These are phyloP conservation scores for Tetramorium simillimum DNA, from an alignment of 1,140 invertebrate species.

Conservation along the genomic window DNA sequence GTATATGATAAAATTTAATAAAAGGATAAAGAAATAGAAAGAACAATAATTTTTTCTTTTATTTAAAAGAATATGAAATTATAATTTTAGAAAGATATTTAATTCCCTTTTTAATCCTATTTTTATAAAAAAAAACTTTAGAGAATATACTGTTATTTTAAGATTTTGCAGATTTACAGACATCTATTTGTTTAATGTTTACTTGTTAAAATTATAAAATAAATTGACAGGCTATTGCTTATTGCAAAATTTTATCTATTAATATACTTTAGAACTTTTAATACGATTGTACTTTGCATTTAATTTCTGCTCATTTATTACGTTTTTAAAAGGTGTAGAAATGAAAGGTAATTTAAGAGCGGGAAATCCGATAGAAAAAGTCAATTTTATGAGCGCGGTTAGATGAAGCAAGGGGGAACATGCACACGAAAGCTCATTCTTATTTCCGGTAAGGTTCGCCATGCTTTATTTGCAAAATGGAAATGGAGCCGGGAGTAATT, in stretches of 20 bases:
- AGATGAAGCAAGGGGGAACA: conserved; percentile 11
- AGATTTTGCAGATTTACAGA: not conserved
- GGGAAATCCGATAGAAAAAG: not conserved
- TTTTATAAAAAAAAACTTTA: not conserved
- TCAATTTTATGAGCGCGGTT: conserved; percentile 18
- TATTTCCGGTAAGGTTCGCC: conserved; percentile 68
- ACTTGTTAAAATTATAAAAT: not conserved
- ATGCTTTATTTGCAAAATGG: conserved; percentile 71
- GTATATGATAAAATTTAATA: not conserved
- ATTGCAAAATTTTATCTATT: not conserved
- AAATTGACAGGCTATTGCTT: not conserved
- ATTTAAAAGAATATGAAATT: not conserved
- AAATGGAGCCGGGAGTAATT: conserved; percentile 69
- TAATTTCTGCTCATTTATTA: not conserved
- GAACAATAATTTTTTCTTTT: not conserved
- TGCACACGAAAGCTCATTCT: conserved; percentile 63
- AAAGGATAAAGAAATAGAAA: not conserved
- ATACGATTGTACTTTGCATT: not conserved
- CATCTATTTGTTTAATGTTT: not conserved
- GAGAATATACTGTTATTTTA: not conserved
- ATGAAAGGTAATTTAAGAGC: not conserved
- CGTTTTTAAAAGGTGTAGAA: not conserved
- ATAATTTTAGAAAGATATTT: not conserved
- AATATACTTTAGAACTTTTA: not conserved
- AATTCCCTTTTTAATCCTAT: not conserved